These are phyloP conservation scores for Cephonodes hylas DNA, from an alignment of 2,888 invertebrate species.

Conservation along the genomic window DNA sequence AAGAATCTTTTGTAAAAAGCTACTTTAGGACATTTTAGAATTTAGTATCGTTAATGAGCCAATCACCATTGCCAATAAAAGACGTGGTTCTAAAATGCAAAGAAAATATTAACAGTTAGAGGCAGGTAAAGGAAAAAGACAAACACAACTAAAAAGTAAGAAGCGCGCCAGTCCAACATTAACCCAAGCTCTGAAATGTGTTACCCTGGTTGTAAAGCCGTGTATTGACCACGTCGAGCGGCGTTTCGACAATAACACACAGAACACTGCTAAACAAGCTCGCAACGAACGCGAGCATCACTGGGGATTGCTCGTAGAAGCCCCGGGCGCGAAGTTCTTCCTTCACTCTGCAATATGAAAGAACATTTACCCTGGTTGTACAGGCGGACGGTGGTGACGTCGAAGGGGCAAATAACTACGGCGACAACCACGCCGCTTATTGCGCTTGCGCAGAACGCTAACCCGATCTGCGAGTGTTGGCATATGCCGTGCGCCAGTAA, in stretches of 20 bases:
- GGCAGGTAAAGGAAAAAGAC: background rate
- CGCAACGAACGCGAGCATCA: constrained; percentile 84
- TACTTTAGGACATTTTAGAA: background rate
- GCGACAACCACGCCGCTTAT: constrained; percentile 89
- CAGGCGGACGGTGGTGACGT: constrained; percentile 91
- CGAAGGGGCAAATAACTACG: constrained; percentile 91
- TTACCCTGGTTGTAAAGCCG: constrained; percentile 93
- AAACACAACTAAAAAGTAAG: background rate
- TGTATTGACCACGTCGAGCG: constrained; percentile 93
- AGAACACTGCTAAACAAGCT: constrained; percentile 89
- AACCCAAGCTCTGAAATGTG: constrained; percentile 13
- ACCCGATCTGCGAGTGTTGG: constrained; percentile 55
- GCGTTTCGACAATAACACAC: constrained; percentile 89
- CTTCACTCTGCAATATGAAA: constrained; percentile 61
- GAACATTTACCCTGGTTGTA: constrained; percentile 89
- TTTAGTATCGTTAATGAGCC: background rate
- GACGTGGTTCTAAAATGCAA: background rate
- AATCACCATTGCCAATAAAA: background rate
- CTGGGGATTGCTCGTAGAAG: constrained; percentile 76
- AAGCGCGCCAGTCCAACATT: background rate
- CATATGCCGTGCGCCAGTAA: constrained; percentile 53
- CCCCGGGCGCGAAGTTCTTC: constrained; percentile 47
- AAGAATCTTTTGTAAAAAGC: background rate
- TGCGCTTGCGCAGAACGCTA: constrained; percentile 83
- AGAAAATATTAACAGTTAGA: background rate